These are phyloP conservation scores for Latrodectus hesperus DNA, from an alignment of 2,888 invertebrate species.

Conservation along the genomic window DNA sequence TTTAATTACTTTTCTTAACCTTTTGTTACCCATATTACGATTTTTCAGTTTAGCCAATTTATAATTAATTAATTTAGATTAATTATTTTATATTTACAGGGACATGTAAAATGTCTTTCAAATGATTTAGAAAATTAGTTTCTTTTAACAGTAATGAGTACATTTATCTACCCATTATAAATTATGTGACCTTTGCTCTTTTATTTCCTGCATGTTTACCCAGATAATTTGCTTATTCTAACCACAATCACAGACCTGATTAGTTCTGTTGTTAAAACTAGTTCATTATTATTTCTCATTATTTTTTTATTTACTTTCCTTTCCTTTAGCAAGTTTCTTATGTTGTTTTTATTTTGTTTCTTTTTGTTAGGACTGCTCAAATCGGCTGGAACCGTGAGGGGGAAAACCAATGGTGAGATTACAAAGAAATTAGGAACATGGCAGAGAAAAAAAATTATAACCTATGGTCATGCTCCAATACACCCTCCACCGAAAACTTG, in stretches of 20 bases:
- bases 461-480: constrained; percentile 46
- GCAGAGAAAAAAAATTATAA: constrained; percentile 12
- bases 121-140: too few relatives aligned
- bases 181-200: too few relatives aligned
- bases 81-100: neutral
- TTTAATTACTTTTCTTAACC: too few relatives aligned
- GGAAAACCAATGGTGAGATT: constrained; percentile 32
- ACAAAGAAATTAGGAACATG: constrained; percentile 31
- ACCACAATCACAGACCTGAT: too few relatives aligned
- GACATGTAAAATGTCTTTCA: too few relatives aligned
- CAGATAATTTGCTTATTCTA: too few relatives aligned
- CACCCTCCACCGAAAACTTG: constrained; percentile 16
- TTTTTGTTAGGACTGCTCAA: constrained; percentile 62
- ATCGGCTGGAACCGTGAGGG: constrained; percentile 59
- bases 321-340: constrained; percentile 36
- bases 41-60: too few relatives aligned
- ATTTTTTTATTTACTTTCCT: constrained; percentile 9
- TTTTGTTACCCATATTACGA: too few relatives aligned
- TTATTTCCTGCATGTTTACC: too few relatives aligned
- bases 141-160: too few relatives aligned
- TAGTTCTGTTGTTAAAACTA: neutral
- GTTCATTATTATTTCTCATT: neutral
- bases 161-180: too few relatives aligned
- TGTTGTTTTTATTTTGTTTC: constrained; percentile 63
- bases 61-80: neutral